Conservation (phyloP, 2,888 invertebrate species). For the Neoascia interrupta region DNA sequence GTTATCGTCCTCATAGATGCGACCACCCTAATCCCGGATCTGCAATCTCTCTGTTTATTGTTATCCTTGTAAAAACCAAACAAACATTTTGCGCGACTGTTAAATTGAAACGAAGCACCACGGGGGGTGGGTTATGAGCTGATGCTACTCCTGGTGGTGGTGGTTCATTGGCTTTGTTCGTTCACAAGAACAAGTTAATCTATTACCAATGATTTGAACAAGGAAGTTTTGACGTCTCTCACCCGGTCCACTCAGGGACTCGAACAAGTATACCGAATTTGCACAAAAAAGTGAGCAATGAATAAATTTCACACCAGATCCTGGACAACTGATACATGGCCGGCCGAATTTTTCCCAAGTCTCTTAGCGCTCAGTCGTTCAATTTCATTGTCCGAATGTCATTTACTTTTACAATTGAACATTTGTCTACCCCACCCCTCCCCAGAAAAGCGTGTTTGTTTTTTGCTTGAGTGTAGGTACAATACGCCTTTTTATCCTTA, state of each 20-base stretch:
- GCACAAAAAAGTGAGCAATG: conserved; percentile 53
- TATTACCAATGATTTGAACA: conserved; percentile 69
- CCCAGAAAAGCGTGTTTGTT: no score
- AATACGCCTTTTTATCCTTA: conserved; percentile 29
- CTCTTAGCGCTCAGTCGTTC: conserved; percentile 56
- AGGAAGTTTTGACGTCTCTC: conserved; percentile 68
- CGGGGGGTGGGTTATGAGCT: no score
- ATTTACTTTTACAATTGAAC: conserved; percentile 68
- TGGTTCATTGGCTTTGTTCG: conserved; percentile 9
- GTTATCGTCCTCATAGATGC: conserved; percentile 1
- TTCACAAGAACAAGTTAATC: conserved; percentile 66
- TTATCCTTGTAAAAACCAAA: conserved; percentile 62
- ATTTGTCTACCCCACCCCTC: conserved; percentile 47
- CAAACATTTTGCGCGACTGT: conserved; percentile 69
- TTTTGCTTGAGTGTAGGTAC: neutral
- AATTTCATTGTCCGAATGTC: conserved; percentile 70
- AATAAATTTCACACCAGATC: conserved; percentile 65
- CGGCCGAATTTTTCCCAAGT: conserved; percentile 20
- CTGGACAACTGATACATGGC: neutral
- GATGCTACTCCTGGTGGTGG: no score
- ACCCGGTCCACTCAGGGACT: conserved; percentile 53
- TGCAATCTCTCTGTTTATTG: conserved; percentile 52
- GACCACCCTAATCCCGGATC: no score
- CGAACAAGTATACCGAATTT: conserved; percentile 37
- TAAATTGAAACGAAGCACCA: conserved; percentile 62